A percentile compares a stretch with the other conserved stretches of the same genome.
Evolutionary conservation across 2,888 invertebrate genomes (phyloP).

Genomic region (Aspidiotus destructor): DNA sequence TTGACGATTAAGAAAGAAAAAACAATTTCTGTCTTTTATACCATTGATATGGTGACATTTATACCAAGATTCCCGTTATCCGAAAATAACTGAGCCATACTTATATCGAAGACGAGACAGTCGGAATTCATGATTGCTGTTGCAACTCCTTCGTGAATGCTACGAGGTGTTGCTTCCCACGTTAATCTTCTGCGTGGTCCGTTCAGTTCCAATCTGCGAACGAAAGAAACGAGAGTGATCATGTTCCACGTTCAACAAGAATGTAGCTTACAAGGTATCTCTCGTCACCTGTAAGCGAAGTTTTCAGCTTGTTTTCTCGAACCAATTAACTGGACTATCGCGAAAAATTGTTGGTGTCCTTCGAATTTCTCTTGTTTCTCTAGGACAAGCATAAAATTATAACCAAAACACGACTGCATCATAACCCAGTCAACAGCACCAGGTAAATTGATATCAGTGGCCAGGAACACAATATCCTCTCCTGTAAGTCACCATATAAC

Average conservation of each 20-base stretch:
- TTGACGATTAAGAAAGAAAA: neutral
- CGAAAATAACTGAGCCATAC: conserved; percentile 95
- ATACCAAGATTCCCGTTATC: conserved; percentile 99
- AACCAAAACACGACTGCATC: conserved; percentile 99
- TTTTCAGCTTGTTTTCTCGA: conserved; percentile 98
- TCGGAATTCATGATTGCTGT: conserved; percentile 96
- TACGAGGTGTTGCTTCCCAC: conserved; percentile 98
- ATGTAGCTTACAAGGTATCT: neutral
- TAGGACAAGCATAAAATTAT: conserved; percentile 97
- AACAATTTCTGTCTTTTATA: neutral
- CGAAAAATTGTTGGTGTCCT: conserved; percentile 92
- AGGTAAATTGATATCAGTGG: conserved; percentile 97
- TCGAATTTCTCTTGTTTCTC: conserved; percentile 98
- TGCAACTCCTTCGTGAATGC: conserved; percentile 97
- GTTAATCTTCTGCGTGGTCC: conserved; percentile 88
- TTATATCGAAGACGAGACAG: conserved; percentile 97
- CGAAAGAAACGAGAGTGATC: neutral
- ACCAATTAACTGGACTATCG: conserved; percentile 97
- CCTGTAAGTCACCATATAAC: conserved; percentile 45
- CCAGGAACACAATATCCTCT: conserved; percentile 98
- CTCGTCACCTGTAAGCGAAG: conserved; percentile 78
- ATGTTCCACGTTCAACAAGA: neutral
- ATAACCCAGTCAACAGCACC: conserved; percentile 99
- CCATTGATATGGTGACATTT: conserved; percentile 90
- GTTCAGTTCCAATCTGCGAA: conserved; percentile 78